Percentiles rank a stretch among this genome's conserved stretches.
These are phyloP conservation scores for Aelia acuminata DNA, from an alignment of 2,888 invertebrate genomes.

Conservation along the genomic window DNA sequence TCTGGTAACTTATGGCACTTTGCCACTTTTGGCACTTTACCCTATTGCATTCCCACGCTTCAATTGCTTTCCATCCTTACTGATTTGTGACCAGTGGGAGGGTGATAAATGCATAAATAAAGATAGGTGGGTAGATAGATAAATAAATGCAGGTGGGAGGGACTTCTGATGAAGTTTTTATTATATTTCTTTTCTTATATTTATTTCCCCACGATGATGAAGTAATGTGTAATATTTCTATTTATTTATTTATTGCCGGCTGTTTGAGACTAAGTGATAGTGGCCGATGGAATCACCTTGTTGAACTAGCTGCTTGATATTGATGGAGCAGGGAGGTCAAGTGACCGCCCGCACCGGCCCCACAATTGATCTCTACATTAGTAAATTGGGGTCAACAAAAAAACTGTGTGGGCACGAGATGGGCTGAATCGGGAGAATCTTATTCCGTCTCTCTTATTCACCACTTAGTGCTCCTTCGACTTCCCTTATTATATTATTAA, in stretches of 20 bases:
- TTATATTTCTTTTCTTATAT: neutral
- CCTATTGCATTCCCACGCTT: no score
- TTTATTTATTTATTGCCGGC: constrained; percentile 4
- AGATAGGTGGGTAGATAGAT: no score
- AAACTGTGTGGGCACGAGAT: constrained; percentile 49
- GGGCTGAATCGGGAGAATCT: constrained; percentile 47
- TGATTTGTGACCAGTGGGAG: no score
- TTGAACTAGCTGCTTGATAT: constrained; percentile 20
- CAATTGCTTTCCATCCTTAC: no score
- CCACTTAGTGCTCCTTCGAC: neutral
- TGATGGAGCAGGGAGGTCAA: constrained; percentile 24
- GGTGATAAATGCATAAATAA: no score
- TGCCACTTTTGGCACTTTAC: no score
- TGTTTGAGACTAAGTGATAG: neutral
- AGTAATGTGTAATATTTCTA: no score
- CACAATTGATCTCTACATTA: constrained; percentile 57
- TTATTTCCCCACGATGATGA: neutral
- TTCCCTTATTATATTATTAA: neutral
- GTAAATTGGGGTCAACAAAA: constrained; percentile 58
- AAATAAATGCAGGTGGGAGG: no score
- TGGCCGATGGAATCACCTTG: constrained; percentile 16
- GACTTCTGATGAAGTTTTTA: no score
- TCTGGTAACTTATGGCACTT: no score
- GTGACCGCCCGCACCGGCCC: constrained; percentile 40
- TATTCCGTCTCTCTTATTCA: constrained; percentile 50